A percentile compares a stretch with the other conserved stretches of the same genome.
Evolutionary conservation across 2,113 vertebrate species (phyloP).

Genomic region (Sceloporus tristichus): DNA sequence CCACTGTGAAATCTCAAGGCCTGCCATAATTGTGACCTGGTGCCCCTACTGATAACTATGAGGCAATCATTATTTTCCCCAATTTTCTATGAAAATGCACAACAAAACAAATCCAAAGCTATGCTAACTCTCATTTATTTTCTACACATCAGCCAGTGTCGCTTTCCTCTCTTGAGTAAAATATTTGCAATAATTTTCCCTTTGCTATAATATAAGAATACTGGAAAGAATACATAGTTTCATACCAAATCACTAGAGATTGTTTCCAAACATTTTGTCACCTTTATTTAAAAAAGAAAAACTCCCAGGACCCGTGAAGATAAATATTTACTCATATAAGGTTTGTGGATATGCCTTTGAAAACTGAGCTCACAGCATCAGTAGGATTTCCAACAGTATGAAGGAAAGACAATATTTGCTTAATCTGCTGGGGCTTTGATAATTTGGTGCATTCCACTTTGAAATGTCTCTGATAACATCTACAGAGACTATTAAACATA

Average conservation of each 20-base stretch:
- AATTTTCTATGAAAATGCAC: background rate
- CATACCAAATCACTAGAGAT: background rate
- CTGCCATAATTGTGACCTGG: too few species aligned
- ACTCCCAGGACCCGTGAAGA: background rate
- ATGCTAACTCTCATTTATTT: background rate
- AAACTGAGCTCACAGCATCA: background rate
- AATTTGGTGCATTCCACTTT: background rate
- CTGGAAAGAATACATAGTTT: background rate
- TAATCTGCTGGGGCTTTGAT: background rate
- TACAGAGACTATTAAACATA: background rate
- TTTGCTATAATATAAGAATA: background rate
- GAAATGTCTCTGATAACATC: constrained; percentile 1
- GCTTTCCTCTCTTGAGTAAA: background rate
- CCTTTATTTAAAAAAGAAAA: background rate
- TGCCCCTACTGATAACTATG: background rate
- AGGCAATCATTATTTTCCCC: background rate
- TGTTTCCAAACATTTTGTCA: constrained; percentile 7
- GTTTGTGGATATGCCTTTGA: background rate
- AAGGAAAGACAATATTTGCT: constrained; percentile 25
- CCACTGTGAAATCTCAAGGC: too few species aligned
- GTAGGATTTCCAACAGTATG: background rate
- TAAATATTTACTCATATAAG: constrained; percentile 17
- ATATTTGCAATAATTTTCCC: background rate
- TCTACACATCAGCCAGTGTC: background rate
- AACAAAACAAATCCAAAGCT: background rate